Evolutionary conservation across 1,140 invertebrate genomes (phyloP).

Genomic region (Plodia interpunctella): DNA sequence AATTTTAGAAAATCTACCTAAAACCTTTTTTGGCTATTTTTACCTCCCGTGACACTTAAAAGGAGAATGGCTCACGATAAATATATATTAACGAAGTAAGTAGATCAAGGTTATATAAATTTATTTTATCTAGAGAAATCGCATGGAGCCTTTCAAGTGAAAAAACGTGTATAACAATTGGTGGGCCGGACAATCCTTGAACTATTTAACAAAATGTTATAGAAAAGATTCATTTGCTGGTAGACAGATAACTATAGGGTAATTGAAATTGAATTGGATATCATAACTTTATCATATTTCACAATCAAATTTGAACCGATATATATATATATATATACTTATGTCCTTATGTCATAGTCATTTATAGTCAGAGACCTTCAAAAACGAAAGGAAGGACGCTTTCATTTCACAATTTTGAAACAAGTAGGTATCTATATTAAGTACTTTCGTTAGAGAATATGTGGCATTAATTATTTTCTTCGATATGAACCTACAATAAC

Average conservation of each 20-base stretch:
- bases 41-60: not conserved
- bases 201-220: constrained; percentile 1
- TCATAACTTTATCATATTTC: no score
- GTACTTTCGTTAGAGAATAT: not conserved
- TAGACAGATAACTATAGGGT: not conserved
- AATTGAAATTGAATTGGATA: no score
- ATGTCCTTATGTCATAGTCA: not conserved
- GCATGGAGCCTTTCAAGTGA: not conserved
- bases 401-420: not conserved
- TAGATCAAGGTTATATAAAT: constrained; percentile 6
- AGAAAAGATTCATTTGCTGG: not conserved
- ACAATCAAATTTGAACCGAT: no score
- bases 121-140: constrained; percentile 1
- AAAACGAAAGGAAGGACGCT: not conserved
- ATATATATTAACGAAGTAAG: not conserved
- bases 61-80: constrained; percentile 2
- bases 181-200: constrained; percentile 3
- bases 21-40: no score
- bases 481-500: no score
- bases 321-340: no score
- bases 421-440: not conserved
- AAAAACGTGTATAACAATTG: not conserved
- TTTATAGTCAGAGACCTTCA: not conserved
- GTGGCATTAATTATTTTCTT: not conserved
- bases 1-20: no score